Base-by-base conservation (phyloP, 35 echinoderm and acorn worm genomes). In the Chiridota heheva region DNA sequence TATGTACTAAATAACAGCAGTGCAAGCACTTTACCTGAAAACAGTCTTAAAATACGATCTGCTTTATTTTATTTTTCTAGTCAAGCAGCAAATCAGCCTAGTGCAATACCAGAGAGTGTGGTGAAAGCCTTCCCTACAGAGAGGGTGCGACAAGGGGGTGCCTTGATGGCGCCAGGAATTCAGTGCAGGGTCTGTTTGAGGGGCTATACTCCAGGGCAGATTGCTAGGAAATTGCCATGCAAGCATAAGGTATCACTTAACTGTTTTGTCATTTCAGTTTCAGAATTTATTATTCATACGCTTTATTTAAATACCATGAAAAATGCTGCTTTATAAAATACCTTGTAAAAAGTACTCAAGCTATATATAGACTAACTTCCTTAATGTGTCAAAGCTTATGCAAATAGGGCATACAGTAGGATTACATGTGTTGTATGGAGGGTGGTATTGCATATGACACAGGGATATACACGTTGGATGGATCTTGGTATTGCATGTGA, bases 171-270 rank as follows among this genome's bases (percentile, higher is more conserved):
- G 0, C 87, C 89, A 7, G 94, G 94, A 1, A 76, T 84, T 8
- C 94, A 97, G 67, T 91, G 88, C 39, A 60, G 89, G 40, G 84
- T 97, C 17, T 97, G 94, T 51, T 51, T 97, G 10, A 60, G 88
- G 36, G 82, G 78, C 0, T 97, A 91, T 58, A 80, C 49, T 20
- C 57, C 84, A 1, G 89, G 94, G 42, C 84, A 97, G 61, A 75
- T 85, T 31, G 88, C 82, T 5, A 78, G 84, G 39, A 62, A 78
- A 25, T 69, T 97, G 5, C 88, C 94, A 28, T 97, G 94, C 48
- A 91, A 67, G 35, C 94, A 97, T 43, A 91, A 91, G 93, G 88
- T 97, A n/a, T n/a, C n/a, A n/a, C n/a, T n/a, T n/a, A n/a, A n/a
- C 2, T 30, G 71, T 35, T 8, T 51, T n/a, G n/a, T n/a, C 47